Conservation (phyloP, 2,797 vertebrate genomes). For the Lepus oiostolus region DNA sequence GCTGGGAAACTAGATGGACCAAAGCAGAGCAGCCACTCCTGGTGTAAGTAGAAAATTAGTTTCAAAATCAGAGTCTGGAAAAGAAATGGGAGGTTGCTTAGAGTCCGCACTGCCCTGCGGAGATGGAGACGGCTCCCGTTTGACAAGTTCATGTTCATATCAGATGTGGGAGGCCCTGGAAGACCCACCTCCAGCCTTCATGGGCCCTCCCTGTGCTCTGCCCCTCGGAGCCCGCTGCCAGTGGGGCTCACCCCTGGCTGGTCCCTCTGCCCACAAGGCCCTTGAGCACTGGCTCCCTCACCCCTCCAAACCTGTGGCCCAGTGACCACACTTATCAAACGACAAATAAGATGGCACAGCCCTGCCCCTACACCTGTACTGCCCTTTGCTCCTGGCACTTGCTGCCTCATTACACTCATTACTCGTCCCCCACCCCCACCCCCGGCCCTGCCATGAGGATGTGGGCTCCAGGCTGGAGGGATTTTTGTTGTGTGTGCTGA, state of each 20-base stretch:
- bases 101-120: neutral
- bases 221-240: neutral
- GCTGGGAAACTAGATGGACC: neutral
- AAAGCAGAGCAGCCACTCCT: neutral
- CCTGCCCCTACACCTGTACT: neutral
- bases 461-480: neutral
- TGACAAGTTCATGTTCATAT: neutral
- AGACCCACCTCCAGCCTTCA: neutral
- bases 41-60: neutral
- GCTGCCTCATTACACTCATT: neutral
- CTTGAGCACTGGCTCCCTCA: rapidly evolving
- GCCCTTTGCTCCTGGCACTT: neutral
- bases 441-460: neutral
- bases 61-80: neutral
- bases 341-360: rapidly evolving
- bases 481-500: neutral
- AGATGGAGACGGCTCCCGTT: neutral
- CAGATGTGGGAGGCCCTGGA: no score
- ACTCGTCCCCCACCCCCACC: no score
- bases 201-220: neutral
- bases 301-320: neutral
- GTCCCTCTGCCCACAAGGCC: neutral
- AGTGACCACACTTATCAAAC: neutral
- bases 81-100: neutral
- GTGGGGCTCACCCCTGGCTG: neutral